Base-by-base conservation (phyloP, 2,797 vertebrate species). In the Gephyroberyx darwinii region DNA sequence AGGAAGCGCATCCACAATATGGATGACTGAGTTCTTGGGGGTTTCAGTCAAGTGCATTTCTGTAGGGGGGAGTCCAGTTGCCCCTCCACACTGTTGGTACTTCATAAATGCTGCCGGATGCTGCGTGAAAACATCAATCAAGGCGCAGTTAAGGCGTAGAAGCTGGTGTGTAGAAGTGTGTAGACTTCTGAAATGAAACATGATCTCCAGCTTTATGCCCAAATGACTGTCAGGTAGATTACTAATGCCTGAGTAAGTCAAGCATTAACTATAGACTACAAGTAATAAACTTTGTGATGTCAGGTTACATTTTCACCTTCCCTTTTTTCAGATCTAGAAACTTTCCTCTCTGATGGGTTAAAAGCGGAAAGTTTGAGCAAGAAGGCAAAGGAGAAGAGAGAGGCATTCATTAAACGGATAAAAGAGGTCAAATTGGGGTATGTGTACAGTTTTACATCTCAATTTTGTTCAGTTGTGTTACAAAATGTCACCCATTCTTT, bases 351-450 rank as follows among this genome's bases (percentile, higher is more conserved):
- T 17, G 95, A 96, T 76, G 89, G 86, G 1, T 83, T 99, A 59
- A 98, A 94, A 92, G 96, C 93, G 63, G 98, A 99, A 91, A 96
- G 83, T 90, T 88, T 99, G 79, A 96, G 96, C 81, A 99, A 96
- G 93, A 98, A 93, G 93, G 94, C 93, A 30, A 99, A 97, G 83
- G 97, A 99, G 69, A 97, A 91, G 86, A 95, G 70, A 62, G 96
- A 99, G 59, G 67, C 66, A 31, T 93, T 98, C 84, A 90, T 96
- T 86, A 98, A 93, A 90, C 94, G 95, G 82, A 95, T 99, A 77
- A 96, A 95, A 88, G 96, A 97, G 65, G 78, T 97, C 78, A 98
- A 96, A 80, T 72, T 85, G 64, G 89, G 91, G 98, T 98, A 94
- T 81, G 93, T 51, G 9, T 10, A 13, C 45, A 41, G 4, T 5